A percentile compares a stretch with the other conserved stretches of the same genome.
phyloP scores from a whole-genome alignment of 37 sponge, comb jelly and placozoan species.

The Crambe crambe region DNA sequence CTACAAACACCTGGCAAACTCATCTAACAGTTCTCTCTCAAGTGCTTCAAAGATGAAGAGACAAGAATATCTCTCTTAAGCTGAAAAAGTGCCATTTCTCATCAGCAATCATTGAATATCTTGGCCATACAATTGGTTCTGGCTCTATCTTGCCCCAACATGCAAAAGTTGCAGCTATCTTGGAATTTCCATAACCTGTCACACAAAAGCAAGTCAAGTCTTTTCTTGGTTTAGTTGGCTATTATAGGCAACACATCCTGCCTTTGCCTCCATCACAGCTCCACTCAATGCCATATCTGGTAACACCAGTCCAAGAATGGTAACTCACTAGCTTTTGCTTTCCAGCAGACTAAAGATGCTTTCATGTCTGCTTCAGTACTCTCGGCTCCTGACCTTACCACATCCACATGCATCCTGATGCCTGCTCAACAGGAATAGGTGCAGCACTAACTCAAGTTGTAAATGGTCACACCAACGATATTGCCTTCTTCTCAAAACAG shows the following conservation, averaged over 20 bases:
- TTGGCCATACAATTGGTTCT: background rate
- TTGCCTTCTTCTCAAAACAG: too few species aligned
- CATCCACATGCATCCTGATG: too few species aligned
- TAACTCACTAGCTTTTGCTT: too few species aligned
- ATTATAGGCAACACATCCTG: constrained; percentile 49
- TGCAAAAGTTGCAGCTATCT: background rate
- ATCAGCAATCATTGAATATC: background rate
- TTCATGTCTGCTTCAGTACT: too few species aligned
- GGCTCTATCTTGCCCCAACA: background rate
- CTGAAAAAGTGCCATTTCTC: background rate
- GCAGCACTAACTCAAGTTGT: too few species aligned
- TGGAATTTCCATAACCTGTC: background rate
- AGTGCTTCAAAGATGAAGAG: background rate
- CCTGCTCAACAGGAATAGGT: too few species aligned
- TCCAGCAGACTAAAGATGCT: too few species aligned
- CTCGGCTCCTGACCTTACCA: too few species aligned
- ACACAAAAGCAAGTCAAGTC: background rate
- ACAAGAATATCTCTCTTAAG: background rate
- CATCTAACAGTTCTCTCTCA: background rate
- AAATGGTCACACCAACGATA: too few species aligned
- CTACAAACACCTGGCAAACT: background rate
- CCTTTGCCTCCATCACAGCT: too few species aligned
- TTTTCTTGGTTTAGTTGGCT: background rate
- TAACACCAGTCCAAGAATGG: too few species aligned
- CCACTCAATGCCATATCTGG: too few species aligned